Evolutionary conservation across 2,113 vertebrate genomes (phyloP), one percentile per base, ranked within the genome.

Genomic region (Hemicordylus capensis): DNA sequence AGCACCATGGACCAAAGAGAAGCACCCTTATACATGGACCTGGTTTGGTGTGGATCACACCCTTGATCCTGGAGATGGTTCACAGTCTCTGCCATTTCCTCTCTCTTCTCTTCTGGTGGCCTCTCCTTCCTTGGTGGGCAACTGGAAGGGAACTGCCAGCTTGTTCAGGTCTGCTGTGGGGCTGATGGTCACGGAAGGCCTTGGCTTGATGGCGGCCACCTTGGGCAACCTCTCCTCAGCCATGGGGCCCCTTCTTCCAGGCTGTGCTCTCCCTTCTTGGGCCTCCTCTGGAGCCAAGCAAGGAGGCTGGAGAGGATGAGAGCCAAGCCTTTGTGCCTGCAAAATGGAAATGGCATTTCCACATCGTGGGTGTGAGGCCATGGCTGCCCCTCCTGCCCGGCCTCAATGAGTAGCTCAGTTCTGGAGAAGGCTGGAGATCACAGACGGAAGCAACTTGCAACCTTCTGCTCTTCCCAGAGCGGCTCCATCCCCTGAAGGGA

Each of bases 91-190:
- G 58, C 63, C 46, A 24, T 14, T 86, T 39, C 69, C 64, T 67
- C 0, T 0, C 9, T 44, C 76, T 61, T 58, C 61, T 81, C 88
- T 85, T 76, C 61, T 0, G 0, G 44, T 54, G 54, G 46, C 69
- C 86, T 64, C 82, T 88, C 61, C 80, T 15, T 46, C 44, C 44
- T 83, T 66, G 3, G 1, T n/a, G 28, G 80, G 28, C 87, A 86
- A 83, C 88, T 7, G 12, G 8, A 79, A 83, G 59, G 76, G 44
- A 56, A 48, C 10, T 46, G 58, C 42, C 4, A 58, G 70, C 85
- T 89, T 81, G 81, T 85, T 78, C 69, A 78, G 84, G 78, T 84
- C 76, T 89, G 88, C 59, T 76, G 64, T 24, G 17, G n/a, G 28
- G 42, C 80, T 66, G 88, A 58, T 12, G n/a, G 66, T 54, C 24